Conservation (phyloP, 2,113 vertebrate species). For the Castor canadensis region DNA sequence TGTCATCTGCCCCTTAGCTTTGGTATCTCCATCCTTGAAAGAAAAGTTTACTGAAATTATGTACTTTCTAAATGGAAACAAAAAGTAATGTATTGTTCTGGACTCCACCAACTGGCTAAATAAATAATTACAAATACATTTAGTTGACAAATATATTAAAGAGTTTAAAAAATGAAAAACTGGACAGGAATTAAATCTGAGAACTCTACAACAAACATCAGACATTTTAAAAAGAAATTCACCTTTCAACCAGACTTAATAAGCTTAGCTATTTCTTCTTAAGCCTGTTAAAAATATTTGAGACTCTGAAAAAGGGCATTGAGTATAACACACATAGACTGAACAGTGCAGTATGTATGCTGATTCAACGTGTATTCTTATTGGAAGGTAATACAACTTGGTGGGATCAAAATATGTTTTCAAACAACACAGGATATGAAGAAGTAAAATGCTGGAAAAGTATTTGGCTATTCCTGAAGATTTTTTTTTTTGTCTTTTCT, state of each 20-base stretch:
- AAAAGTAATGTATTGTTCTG: neutral
- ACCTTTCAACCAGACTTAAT: neutral
- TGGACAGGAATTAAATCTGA: neutral
- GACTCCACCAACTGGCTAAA: neutral
- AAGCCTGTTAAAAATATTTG: neutral
- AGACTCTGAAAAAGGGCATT: neutral
- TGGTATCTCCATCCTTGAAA: neutral
- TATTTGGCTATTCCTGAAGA: neutral
- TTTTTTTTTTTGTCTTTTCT: conserved; percentile 26
- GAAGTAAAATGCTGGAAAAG: neutral
- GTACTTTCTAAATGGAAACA: neutral
- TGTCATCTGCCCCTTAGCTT: neutral
- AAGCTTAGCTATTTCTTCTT: neutral
- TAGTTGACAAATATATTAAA: neutral
- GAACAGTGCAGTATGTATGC: neutral
- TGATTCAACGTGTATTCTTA: neutral
- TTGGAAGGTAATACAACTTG: neutral
- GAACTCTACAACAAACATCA: neutral
- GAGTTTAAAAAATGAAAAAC: neutral
- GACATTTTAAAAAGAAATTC: neutral
- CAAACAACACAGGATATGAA: neutral
- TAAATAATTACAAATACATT: neutral
- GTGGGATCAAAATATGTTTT: neutral
- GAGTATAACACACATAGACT: neutral
- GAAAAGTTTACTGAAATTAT: neutral